Base-by-base conservation (phyloP, 2,888 invertebrate genomes). In the Luperina nickerlii region DNA sequence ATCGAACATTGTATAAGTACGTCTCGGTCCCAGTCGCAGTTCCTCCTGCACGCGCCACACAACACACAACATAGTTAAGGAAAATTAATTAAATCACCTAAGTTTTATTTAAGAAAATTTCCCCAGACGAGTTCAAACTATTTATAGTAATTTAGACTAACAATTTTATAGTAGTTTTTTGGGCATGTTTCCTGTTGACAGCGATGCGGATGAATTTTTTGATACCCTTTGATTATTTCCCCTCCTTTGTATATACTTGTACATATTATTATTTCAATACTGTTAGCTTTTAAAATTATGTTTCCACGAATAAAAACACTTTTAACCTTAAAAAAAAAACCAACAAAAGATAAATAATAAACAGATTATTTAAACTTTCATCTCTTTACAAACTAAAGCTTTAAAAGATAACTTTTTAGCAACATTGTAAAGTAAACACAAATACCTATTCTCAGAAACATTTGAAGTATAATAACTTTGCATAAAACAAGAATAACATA, bases 391-490 rank as follows among this genome's bases (percentile, higher is more conserved):
- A 62, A 27, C 20, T 62, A 38, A 9, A 54, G 7, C 24, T 51
- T 18, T 4, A 24, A 51, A 51, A 32, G n/a, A 51, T 48, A 76
- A 76, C 20, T 60, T 74, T 27, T 38, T 75, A 24, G 32, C 11
- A 54, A 38, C 11, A 63, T n/a, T 42, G 15, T 73, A 63, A 45
- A 67, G 42, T 57, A 51, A 45, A 67, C 24, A 38, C 32, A 4
- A 27, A 70, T 32, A n/a, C 11, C 5, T n/a, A 66, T 66, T 76
- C 78, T 48, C 3, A 60, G 57, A 60, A 78, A 27, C 27, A 9
- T 65, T 45, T 42, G 11, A 7, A 18, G 24, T 32, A 24, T 13
- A 42, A 42, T 27, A 42, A 62, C n/a, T 24, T 48, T 20, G 24
- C 11, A 57, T 48, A 11, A 38, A 60, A 78, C 48, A 15, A 78